Evolutionary conservation across 37 sponge, comb jelly and placozoan genomes (phyloP), one percentile per base, ranked within the genome.

Genomic region (Tethya wilhelma): DNA sequence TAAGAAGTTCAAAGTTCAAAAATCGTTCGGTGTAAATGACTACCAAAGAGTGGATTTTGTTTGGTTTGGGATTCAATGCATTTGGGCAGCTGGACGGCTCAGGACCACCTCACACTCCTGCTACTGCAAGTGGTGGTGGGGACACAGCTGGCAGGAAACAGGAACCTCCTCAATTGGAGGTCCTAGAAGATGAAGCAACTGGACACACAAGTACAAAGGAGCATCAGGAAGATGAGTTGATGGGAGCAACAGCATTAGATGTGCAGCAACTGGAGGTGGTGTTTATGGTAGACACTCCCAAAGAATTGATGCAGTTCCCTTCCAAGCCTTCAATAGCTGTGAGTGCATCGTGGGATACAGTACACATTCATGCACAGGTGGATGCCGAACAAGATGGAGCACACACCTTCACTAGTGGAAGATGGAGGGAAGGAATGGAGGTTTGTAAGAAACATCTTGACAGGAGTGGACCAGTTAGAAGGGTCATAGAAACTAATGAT

Each of bases 21-120:
- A n/a, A 11, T 4, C 38, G 31, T 65, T 30, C 38, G 20, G 28
- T 2, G 31, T 20, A 42, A 37, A 75, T 75, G 75, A 26, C 41
- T 0, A 36, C 34, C 3, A 71, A 7, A 31, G 33, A 19, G 55
- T 78, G 67, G 67, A 22, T 17, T 7, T 19, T 84, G 11, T 28
- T 31, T 1, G 75, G 67, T 46, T 65, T 46, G 22, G 84, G 84
- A 67, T 84, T 84, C 67, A 64, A 64, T 42, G 73, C 33, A 22
- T 63, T 72, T 64, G 39, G 36, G 9, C 75, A 64, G 34, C 33
- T 63, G 44, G 7, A 34, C 41, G 59, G 17, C n/a, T n/a, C 59
- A 9, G n/a, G 17, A 26, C 43, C 22, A 7, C n/a, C n/a, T n/a
- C n/a, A n/a, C n/a, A n/a, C n/a, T n/a, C n/a, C n/a, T n/a, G n/a